Evolutionary conservation across 2,797 vertebrate species (phyloP).

Genomic region (Sebastes umbrosus): DNA sequence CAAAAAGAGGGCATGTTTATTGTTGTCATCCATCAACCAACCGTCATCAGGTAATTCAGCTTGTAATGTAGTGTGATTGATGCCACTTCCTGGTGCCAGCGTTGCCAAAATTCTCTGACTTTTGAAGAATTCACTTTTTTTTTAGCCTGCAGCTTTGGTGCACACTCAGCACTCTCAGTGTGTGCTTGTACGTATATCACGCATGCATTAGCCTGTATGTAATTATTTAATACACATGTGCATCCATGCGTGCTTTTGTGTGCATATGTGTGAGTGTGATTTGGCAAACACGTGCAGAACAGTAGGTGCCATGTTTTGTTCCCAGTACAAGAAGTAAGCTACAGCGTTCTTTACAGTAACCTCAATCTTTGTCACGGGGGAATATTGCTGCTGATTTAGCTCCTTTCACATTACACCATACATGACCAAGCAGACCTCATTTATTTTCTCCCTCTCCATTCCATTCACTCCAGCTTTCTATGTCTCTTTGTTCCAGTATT

Average conservation of each 20-base stretch:
- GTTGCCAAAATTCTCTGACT: neutral
- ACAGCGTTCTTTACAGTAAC: slow-evolving; percentile 46
- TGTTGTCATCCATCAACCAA: neutral
- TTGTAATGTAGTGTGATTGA: slow-evolving; percentile 2
- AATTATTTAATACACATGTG: neutral
- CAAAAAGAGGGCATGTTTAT: slow-evolving; percentile 2
- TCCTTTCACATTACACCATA: slow-evolving; percentile 66
- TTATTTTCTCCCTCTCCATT: slow-evolving; percentile 34
- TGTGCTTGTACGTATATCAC: neutral
- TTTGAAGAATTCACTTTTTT: neutral
- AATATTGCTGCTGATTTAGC: slow-evolving; percentile 72
- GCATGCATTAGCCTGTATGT: neutral
- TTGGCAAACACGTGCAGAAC: slow-evolving; percentile 21
- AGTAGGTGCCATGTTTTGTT: slow-evolving; percentile 5
- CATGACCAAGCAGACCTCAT: slow-evolving; percentile 73
- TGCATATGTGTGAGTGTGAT: neutral
- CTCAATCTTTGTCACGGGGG: slow-evolving; percentile 41
- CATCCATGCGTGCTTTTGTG: neutral
- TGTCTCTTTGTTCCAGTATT: neutral
- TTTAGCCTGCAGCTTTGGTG: neutral
- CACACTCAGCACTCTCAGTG: neutral
- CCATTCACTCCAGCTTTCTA: neutral
- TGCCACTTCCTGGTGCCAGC: neutral
- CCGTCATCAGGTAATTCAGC: slow-evolving; percentile 3
- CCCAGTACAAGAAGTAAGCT: slow-evolving; percentile 38